phyloP scores from a whole-genome alignment of 2,888 invertebrate species.

The Trilocha varians region DNA sequence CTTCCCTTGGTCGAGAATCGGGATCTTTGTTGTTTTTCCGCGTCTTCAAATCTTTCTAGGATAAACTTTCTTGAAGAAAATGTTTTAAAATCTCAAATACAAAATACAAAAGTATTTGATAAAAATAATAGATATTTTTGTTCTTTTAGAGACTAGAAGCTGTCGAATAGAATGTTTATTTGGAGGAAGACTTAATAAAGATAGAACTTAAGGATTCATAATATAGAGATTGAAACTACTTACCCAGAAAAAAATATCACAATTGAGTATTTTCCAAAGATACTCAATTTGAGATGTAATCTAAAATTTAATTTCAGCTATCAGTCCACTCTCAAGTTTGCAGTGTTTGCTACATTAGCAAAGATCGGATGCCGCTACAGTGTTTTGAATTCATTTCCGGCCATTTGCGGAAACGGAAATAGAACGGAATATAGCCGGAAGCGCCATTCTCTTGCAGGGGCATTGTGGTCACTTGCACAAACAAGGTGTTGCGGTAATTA shows the following conservation, averaged over 20 bases:
- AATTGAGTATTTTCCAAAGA: too few species aligned
- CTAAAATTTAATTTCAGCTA: background rate
- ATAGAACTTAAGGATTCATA: too few species aligned
- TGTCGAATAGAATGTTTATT: too few species aligned
- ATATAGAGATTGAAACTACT: too few species aligned
- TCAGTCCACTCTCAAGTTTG: conserved; percentile 1
- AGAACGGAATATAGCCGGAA: conserved; percentile 48
- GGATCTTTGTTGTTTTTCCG: background rate
- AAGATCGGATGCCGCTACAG: conserved; percentile 47
- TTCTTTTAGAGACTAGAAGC: too few species aligned
- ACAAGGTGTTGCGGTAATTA: conserved; percentile 6
- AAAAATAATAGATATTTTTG: too few species aligned
- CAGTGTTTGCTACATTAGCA: conserved; percentile 4
- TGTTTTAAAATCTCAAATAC: background rate
- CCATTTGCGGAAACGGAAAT: conserved; percentile 54
- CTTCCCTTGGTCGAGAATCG: background rate
- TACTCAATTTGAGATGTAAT: too few species aligned
- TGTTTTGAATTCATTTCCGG: conserved; percentile 66
- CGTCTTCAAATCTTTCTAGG: too few species aligned
- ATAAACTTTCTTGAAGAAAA: too few species aligned
- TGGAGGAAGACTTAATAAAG: too few species aligned
- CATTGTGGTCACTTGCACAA: conserved; percentile 27
- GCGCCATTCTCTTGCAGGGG: conserved; percentile 36
- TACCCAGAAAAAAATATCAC: too few species aligned
- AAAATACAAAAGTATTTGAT: background rate